Conservation (phyloP, 2,113 vertebrate genomes). For the Pterocles orientalis region DNA sequence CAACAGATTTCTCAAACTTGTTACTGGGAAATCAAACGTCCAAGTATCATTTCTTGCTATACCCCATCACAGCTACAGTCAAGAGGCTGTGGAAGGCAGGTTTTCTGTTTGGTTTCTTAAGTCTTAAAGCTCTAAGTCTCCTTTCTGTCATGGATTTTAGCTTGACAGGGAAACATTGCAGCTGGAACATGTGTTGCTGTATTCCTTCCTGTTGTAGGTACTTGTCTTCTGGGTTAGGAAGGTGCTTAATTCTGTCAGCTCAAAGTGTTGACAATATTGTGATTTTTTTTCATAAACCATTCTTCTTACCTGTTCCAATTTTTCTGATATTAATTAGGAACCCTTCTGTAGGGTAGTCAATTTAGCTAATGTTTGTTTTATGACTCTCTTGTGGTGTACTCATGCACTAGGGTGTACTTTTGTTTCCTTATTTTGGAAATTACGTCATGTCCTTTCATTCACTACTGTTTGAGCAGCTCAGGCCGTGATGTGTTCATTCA, state of each 20-base stretch:
- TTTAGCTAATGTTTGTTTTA: not conserved
- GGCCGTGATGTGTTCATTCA: not conserved
- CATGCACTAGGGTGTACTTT: not conserved
- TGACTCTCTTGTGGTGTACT: not conserved
- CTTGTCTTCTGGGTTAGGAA: not conserved
- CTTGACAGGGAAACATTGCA: not conserved
- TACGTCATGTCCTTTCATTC: not conserved
- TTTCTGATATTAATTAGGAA: not conserved
- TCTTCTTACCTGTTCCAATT: not conserved
- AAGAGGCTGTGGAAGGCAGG: not conserved
- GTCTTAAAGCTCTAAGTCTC: not conserved
- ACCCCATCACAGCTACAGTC: not conserved
- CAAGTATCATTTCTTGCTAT: rapidly evolving
- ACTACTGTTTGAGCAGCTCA: not conserved
- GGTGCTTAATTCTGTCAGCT: not conserved
- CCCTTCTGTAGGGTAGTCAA: not conserved
- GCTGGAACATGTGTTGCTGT: not conserved
- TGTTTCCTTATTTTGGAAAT: not conserved
- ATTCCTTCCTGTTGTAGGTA: not conserved
- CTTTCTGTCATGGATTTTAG: not conserved
- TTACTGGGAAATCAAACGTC: not conserved
- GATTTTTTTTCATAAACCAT: not conserved
- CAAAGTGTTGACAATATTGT: not conserved
- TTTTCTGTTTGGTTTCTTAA: not conserved
- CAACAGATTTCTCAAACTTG: not conserved